Base-by-base conservation (phyloP, 1,140 invertebrate genomes). In the Drosophila sp. region DNA sequence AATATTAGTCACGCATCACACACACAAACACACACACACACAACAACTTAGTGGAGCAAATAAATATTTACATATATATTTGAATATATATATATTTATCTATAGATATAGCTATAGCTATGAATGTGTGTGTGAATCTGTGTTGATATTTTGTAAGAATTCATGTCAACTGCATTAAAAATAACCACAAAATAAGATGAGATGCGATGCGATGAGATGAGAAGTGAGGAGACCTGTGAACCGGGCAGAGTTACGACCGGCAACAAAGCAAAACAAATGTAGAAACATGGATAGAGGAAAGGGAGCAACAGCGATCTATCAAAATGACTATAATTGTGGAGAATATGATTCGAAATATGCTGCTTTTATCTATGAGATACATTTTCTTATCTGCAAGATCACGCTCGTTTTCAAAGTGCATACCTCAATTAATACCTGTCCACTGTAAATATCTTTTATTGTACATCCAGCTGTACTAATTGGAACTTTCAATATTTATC, bases 131-230 rank as follows among this genome's bases (percentile, higher is more conserved):
- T 74, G 56, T 70, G 69, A 65, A 51, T 77, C 51, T 79, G 78
- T 79, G 51, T 54, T 64, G 75, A 76, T 81, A 87, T 86, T 86
- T 87, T 81, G 82, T 87, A 86, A 87, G 82, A 86, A 89, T 87
- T 86, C 78, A 86, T 86, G 82, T 76, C 76, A 80, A 71, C 75
- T 87, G 82, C 78, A 72, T 86, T 76, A 82, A 82, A 86, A 86
- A 86, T 86, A 86, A 87, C 82, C 82, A 72, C 78, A 82, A 89
- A 46, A 67, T 83, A 69, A 64, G 63, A 66, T 41, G 57, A 29
- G 66, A 41, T 61, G 57, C 36, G 32, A 29, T 53, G 29, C 4
- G 53, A 65, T 84, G 76, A 54, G 66, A 56, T 48, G 58, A 36
- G 65, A 29, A 45, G 38, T 27, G 45, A 14, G 57, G 67, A 63